phyloP scores from a whole-genome alignment of 2,888 invertebrate species.

The Peribatodes rhomboidaria region DNA sequence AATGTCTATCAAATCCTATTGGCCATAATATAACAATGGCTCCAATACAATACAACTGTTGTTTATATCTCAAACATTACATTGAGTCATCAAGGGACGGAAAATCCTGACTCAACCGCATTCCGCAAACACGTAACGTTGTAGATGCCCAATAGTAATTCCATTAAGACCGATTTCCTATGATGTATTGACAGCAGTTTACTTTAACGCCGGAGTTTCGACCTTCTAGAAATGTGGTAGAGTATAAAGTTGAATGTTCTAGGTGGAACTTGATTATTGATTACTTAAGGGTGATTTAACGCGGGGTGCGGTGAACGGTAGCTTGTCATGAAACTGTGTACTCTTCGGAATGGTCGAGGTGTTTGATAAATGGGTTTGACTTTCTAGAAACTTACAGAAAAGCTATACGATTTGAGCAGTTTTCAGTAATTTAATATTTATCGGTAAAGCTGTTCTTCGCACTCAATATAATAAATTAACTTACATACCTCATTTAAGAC shows the following conservation, averaged over 20 bases:
- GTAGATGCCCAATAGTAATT: conserved; percentile 29
- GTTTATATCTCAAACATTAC: not conserved
- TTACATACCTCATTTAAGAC: no score
- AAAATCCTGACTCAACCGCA: conserved; percentile 36
- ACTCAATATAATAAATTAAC: no score
- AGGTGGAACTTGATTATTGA: conserved; percentile 38
- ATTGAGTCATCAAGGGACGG: conserved; percentile 30
- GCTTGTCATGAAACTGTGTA: conserved; percentile 32
- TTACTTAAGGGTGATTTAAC: conserved; percentile 36
- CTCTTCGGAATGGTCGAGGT: conserved; percentile 5
- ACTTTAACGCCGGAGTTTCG: conserved; percentile 12
- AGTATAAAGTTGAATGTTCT: conserved; percentile 8
- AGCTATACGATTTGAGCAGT: no score
- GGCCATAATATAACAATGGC: not conserved
- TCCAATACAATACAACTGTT: not conserved
- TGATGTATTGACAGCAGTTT: conserved; percentile 18
- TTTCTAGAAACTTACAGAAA: not conserved
- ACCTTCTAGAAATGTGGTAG: conserved; percentile 16
- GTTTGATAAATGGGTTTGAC: not conserved
- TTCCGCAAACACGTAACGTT: conserved; percentile 16
- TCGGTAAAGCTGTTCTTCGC: no score
- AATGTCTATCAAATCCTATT: not conserved
- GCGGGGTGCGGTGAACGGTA: conserved; percentile 34
- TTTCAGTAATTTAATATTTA: no score
- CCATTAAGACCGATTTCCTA: conserved; percentile 30